These are phyloP conservation scores for Trilocha varians DNA, from an alignment of 2,888 invertebrate species.

Conservation along the genomic window DNA sequence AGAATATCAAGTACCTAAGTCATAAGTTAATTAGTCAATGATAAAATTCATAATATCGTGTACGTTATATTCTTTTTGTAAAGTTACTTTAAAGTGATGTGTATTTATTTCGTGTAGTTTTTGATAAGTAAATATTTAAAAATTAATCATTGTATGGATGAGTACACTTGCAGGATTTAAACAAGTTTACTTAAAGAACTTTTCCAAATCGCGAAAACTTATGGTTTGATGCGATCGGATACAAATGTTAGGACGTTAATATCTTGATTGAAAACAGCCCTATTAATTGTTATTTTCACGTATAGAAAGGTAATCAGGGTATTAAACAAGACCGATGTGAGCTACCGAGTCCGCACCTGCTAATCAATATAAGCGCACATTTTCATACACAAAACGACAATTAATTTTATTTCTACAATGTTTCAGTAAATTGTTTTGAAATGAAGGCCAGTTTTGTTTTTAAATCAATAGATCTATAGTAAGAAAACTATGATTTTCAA, in stretches of 20 bases:
- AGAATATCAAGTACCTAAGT: constrained; percentile 48
- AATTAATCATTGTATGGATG: constrained; percentile 46
- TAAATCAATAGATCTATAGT: too few relatives aligned
- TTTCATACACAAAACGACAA: too few relatives aligned
- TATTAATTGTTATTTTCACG: constrained; percentile 10
- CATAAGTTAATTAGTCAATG: constrained; percentile 18
- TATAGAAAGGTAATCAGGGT: constrained; percentile 62
- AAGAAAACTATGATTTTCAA: too few relatives aligned
- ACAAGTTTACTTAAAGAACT: too few relatives aligned
- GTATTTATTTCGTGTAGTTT: constrained; percentile 65
- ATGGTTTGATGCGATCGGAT: too few relatives aligned
- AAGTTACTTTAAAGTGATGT: constrained; percentile 56
- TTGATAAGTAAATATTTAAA: constrained; percentile 69
- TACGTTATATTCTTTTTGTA: constrained; percentile 64
- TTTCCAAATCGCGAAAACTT: too few relatives aligned
- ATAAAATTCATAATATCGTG: constrained; percentile 35
- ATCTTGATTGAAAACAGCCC: not conserved
- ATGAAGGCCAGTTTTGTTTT: too few relatives aligned
- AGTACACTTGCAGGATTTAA: constrained; percentile 27
- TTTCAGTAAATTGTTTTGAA: too few relatives aligned
- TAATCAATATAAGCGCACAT: not conserved
- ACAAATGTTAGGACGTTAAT: too few relatives aligned
- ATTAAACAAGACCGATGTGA: constrained; percentile 28
- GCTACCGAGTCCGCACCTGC: not conserved
- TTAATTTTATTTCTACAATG: too few relatives aligned